Percentiles rank a stretch among this genome's conserved stretches.
These are phyloP conservation scores for Drosophila albomicans DNA, from an alignment of 1,140 invertebrate species.

Conservation along the genomic window DNA sequence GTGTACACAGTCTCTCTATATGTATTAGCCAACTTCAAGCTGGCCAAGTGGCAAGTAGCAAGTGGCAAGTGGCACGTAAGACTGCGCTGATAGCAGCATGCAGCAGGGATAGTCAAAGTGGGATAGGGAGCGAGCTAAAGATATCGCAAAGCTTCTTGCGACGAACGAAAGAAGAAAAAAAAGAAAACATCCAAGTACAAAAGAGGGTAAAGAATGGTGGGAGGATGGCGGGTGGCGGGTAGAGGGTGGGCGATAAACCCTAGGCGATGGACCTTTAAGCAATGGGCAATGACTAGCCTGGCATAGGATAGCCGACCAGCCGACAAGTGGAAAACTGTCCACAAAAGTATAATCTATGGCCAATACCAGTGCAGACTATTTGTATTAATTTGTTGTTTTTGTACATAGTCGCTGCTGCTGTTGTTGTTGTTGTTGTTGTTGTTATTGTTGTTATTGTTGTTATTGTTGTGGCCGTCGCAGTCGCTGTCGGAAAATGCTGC, in stretches of 20 bases:
- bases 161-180: slow-evolving; percentile 10
- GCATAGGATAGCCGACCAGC: slow-evolving; percentile 3
- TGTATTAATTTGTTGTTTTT: slow-evolving; percentile 76
- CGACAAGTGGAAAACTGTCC: slow-evolving; percentile 69
- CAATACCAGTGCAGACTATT: slow-evolving; percentile 74
- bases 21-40: slow-evolving; percentile 50
- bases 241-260: slow-evolving; percentile 1
- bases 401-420: slow-evolving; percentile 1
- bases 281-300: slow-evolving; percentile 9
- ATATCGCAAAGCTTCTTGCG: slow-evolving; percentile 33
- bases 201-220: not conserved
- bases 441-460: slow-evolving; percentile 19
- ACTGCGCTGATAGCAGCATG: slow-evolving; percentile 38
- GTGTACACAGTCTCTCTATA: slow-evolving; percentile 57
- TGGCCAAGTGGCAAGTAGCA: slow-evolving; percentile 30
- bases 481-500: slow-evolving; percentile 12
- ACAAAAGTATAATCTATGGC: slow-evolving; percentile 78
- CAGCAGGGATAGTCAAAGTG: slow-evolving; percentile 11
- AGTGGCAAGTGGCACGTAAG: slow-evolving; percentile 35
- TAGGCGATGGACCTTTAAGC: slow-evolving; percentile 5
- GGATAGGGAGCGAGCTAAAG: slow-evolving; percentile 14
- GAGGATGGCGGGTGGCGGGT: not conserved
- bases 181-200: slow-evolving; percentile 11
- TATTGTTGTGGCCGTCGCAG: slow-evolving; percentile 2
- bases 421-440: slow-evolving; percentile 22